Evolutionary conservation across 2,797 vertebrate genomes (phyloP).

Genomic region (Craterocephalus amniculus): DNA sequence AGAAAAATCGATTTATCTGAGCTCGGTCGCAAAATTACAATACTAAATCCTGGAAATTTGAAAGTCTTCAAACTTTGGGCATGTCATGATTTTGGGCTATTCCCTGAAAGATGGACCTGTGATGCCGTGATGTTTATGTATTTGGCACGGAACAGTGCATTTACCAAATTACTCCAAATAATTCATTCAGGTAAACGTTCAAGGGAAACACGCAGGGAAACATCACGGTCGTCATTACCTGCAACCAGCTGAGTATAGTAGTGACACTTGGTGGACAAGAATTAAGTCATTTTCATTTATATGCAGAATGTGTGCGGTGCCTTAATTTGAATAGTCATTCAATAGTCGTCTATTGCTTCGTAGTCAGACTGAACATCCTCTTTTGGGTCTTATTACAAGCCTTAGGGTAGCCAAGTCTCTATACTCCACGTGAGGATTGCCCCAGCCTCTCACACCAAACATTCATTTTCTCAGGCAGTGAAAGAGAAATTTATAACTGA

Average conservation of each 20-base stretch:
- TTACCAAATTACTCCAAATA: neutral
- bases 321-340: neutral
- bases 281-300: neutral
- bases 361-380: no score
- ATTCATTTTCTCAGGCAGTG: no score
- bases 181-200: neutral
- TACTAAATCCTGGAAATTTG: constrained; percentile 30
- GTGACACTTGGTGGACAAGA: neutral
- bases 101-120: constrained; percentile 1
- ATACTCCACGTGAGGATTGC: no score
- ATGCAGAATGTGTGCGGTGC: neutral
- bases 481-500: no score
- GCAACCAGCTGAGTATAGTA: neutral
- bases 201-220: neutral
- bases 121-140: neutral
- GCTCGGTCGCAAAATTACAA: constrained; percentile 52
- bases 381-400: no score
- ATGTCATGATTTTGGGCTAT: constrained; percentile 10
- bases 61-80: constrained; percentile 23
- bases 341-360: no score
- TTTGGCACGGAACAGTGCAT: neutral
- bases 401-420: no score
- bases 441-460: no score
- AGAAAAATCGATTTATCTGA: constrained; percentile 62
- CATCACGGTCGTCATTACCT: neutral